phyloP scores from a whole-genome alignment of 1,140 invertebrate species.

The Drosophila miranda region DNA sequence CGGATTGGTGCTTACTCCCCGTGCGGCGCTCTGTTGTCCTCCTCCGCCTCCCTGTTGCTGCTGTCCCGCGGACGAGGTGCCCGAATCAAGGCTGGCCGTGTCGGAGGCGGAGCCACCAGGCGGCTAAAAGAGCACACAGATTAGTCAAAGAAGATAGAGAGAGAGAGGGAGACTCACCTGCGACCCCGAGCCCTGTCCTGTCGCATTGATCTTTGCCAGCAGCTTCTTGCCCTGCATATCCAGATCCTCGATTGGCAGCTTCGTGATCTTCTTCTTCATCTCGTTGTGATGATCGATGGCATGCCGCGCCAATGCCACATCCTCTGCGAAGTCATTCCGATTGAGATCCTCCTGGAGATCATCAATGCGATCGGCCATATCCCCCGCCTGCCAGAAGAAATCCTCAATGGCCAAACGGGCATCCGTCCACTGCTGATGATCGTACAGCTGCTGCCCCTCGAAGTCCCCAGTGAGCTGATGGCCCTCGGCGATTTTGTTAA shows the following conservation, averaged over 20 bases:
- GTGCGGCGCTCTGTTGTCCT: conserved; percentile 16
- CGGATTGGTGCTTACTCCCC: conserved; percentile 84
- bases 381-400: conserved; percentile 96
- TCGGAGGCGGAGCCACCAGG: conserved; percentile 52
- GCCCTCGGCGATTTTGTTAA: conserved; percentile 95
- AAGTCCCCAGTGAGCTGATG: conserved; percentile 96
- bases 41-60: conserved; percentile 17
- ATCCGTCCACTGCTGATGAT: conserved; percentile 98
- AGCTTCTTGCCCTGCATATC: conserved; percentile 86
- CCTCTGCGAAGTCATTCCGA: conserved; percentile 95
- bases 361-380: conserved; percentile 95
- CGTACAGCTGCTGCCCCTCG: conserved; percentile 96
- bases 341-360: conserved; percentile 95
- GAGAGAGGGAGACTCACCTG: conserved; percentile 39
- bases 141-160: background rate
- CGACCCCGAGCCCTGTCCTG: conserved; percentile 38
- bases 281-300: conserved; percentile 96
- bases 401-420: conserved; percentile 96
- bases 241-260: conserved; percentile 96
- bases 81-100: conserved; percentile 64
- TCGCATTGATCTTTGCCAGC: conserved; percentile 72
- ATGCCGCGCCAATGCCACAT: conserved; percentile 94
- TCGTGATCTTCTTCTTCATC: conserved; percentile 96
- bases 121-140: conserved; percentile 5
- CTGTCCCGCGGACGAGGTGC: conserved; percentile 63